These are phyloP conservation scores for Formicarius rufipectus DNA, from an alignment of 2,113 vertebrate genomes.

Conservation along the genomic window DNA sequence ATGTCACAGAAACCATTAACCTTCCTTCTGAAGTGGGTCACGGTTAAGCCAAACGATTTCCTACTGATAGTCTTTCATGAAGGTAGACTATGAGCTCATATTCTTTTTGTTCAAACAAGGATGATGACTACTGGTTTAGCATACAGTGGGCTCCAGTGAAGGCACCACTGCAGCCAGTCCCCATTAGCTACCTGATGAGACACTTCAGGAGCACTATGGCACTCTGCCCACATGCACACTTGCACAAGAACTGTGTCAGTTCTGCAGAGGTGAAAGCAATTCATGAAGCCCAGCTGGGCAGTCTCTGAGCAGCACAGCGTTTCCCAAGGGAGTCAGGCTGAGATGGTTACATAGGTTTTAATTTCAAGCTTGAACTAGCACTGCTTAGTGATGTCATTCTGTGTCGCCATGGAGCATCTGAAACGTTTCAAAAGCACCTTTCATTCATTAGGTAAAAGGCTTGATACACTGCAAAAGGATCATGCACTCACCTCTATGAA, in stretches of 20 bases:
- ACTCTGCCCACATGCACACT: neutral
- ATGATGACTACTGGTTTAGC: neutral
- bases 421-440: neutral
- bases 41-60: neutral
- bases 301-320: neutral
- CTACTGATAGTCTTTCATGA: neutral
- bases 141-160: neutral
- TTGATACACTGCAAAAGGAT: neutral
- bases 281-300: neutral
- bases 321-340: neutral
- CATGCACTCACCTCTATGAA: neutral
- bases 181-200: neutral
- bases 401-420: neutral
- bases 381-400: neutral
- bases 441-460: neutral
- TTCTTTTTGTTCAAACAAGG: neutral
- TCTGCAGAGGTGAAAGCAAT: neutral
- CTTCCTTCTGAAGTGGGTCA: neutral
- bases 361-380: neutral
- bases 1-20: neutral
- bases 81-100: neutral
- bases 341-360: neutral
- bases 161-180: neutral
- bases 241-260: neutral
- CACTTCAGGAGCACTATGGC: neutral